Evolutionary conservation across 2,888 invertebrate species (phyloP), one percentile per base, ranked within the genome.

Genomic region (Eristalis intricaria): DNA sequence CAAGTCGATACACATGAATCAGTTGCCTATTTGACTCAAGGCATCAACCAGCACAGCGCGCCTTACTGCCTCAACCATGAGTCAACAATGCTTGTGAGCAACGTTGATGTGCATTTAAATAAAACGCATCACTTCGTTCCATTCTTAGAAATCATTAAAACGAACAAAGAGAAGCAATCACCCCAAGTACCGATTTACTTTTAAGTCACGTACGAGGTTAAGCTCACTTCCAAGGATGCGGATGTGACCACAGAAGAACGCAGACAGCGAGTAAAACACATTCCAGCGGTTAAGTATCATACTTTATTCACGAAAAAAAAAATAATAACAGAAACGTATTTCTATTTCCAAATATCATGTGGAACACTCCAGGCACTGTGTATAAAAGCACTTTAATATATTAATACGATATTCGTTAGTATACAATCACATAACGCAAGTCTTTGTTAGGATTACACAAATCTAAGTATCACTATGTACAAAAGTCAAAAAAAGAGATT

Each of bases 321-420:
- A 29, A 5, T 0, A 29, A 29, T 7, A 63, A 19, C 26, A 61
- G n/a, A 29, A 23, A 7, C 11, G n/a, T 10, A 29, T 63, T 63
- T 29, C 15, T 32, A 29, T 23, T 29, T 29, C 32, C 32, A 32
- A 32, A 32, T 32, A 32, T n/a, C 4, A 3, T 32, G 38, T 65
- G 38, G 64, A 35, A 65, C 64, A 78, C 64, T 71, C 56, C 32
- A 78, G 78, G 78, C 78, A 78, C 78, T 78, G 78, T 70, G 40
- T 70, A 58, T 84, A 84, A 84, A 84, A 79, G 84, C 84, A 84
- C 83, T 78, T 84, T 78, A 56, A 74, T 78, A 79, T 68, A 43
- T 50, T 69, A 75, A 73, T 74, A 64, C 63, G 43, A 26, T 29
- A 23, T 29, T 78, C 13, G 79, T 83, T 83, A 83, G 77, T 77